phyloP scores from a whole-genome alignment of 2,113 vertebrate genomes.

The Rhabdomys dilectus region DNA sequence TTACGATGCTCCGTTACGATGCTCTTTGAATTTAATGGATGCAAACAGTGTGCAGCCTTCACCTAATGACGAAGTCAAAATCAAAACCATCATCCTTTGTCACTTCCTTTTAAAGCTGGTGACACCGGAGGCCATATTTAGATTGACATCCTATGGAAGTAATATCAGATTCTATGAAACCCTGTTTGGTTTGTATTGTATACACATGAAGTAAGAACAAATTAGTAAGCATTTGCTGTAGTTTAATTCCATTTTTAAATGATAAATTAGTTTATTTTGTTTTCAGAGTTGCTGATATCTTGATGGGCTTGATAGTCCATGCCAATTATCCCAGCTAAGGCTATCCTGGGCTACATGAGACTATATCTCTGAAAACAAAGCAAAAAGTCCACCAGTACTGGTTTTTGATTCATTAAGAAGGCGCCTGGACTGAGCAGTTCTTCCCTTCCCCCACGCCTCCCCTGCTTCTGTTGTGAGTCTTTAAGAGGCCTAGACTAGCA shows the following conservation, averaged over 20 bases:
- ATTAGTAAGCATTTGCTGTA: conserved; percentile 6
- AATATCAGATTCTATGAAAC: conserved; percentile 38
- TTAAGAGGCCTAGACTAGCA: background rate
- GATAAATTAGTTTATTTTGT: conserved; percentile 52
- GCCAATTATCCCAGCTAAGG: background rate
- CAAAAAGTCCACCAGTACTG: background rate
- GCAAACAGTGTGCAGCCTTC: background rate
- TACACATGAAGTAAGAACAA: conserved; percentile 16
- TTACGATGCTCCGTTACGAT: background rate
- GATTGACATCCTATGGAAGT: background rate
- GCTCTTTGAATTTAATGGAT: background rate
- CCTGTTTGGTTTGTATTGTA: background rate
- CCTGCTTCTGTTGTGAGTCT: background rate
- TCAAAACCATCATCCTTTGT: background rate
- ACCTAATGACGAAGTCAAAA: conserved; percentile 12
- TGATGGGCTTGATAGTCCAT: background rate
- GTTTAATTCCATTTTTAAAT: conserved; percentile 30
- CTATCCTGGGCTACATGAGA: background rate
- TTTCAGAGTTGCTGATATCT: conserved; percentile 68
- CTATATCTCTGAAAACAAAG: conserved; percentile 17
- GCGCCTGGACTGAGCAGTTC: background rate
- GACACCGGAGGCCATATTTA: conserved; percentile 31
- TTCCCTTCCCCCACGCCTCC: background rate
- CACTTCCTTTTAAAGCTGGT: conserved; percentile 23
- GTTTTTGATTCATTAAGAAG: conserved; percentile 11